Percentiles rank a stretch among this genome's conserved stretches.
Conservation (phyloP, 2,888 invertebrate species). For the Blastobasis adustella region DNA sequence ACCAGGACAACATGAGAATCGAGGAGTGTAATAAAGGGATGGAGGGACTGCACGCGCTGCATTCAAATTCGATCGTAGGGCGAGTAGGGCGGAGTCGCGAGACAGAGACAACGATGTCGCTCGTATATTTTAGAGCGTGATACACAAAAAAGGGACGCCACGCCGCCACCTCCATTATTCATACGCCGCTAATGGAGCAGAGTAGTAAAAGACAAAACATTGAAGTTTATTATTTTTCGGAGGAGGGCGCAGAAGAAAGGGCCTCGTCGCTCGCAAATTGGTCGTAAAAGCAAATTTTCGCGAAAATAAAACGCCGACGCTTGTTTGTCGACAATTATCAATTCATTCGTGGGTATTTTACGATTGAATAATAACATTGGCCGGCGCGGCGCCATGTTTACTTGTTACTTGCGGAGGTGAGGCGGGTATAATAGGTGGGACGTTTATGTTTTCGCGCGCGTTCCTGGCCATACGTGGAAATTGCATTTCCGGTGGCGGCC, state of each 20-base stretch:
- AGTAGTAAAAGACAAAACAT: constrained; percentile 39
- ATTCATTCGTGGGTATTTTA: constrained; percentile 24
- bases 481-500: too few species aligned
- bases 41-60: constrained; percentile 10
- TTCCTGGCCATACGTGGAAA: too few species aligned
- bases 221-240: constrained; percentile 34
- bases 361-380: too few species aligned
- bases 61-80: constrained; percentile 14
- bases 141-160: constrained; percentile 21
- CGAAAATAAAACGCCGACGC: constrained; percentile 18
- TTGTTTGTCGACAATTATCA: constrained; percentile 32
- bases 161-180: constrained; percentile 40
- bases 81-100: constrained; percentile 17
- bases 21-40: constrained; percentile 7
- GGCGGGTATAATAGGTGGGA: too few species aligned
- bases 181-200: constrained; percentile 44
- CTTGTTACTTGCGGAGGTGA: too few species aligned
- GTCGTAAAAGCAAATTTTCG: constrained; percentile 25
- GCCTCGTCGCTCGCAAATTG: constrained; percentile 7
- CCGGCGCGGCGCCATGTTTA: too few species aligned
- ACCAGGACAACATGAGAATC: constrained; percentile 26
- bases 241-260: constrained; percentile 11
- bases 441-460: too few species aligned
- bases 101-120: constrained; percentile 22
- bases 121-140: constrained; percentile 15